These are phyloP conservation scores for Toxonevra muliebris DNA, from an alignment of 2,888 invertebrate genomes.

Conservation along the genomic window DNA sequence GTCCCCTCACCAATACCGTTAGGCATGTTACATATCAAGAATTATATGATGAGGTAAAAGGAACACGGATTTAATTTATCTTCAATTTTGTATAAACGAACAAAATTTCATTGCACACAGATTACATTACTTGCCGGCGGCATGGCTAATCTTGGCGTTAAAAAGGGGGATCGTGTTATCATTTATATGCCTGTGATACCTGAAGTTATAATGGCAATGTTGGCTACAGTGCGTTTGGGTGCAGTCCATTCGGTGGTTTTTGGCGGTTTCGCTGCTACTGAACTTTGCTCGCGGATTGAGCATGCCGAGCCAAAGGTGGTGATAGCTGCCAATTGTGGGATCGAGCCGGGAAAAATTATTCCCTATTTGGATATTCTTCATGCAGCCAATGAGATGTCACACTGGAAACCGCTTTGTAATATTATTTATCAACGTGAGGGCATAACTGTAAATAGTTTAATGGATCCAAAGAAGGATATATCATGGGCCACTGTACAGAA, in stretches of 20 bases:
- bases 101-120: conserved; percentile 29
- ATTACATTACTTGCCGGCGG: conserved; percentile 78
- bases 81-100: neutral
- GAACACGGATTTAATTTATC: neutral
- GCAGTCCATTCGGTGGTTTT: conserved; percentile 95
- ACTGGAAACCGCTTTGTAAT: conserved; percentile 79
- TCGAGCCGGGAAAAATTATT: conserved; percentile 87
- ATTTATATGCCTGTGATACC: conserved; percentile 97
- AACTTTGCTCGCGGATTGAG: conserved; percentile 84
- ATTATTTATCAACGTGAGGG: conserved; percentile 84
- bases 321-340: conserved; percentile 89
- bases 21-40: conserved; percentile 83
- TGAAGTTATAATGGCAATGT: conserved; percentile 87
- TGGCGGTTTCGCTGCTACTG: conserved; percentile 92
- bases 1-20: conserved; percentile 83
- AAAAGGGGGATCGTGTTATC: conserved; percentile 83
- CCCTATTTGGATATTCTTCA: conserved; percentile 64
- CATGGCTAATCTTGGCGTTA: conserved; percentile 79
- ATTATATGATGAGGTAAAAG: conserved; percentile 77
- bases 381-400: conserved; percentile 75
- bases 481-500: conserved; percentile 80
- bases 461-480: conserved; percentile 75
- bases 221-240: conserved; percentile 87
- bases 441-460: conserved; percentile 69
- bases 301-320: conserved; percentile 90